These are phyloP conservation scores for Smittia sp. DNA, from an alignment of 2,888 invertebrate species.

Conservation along the genomic window DNA sequence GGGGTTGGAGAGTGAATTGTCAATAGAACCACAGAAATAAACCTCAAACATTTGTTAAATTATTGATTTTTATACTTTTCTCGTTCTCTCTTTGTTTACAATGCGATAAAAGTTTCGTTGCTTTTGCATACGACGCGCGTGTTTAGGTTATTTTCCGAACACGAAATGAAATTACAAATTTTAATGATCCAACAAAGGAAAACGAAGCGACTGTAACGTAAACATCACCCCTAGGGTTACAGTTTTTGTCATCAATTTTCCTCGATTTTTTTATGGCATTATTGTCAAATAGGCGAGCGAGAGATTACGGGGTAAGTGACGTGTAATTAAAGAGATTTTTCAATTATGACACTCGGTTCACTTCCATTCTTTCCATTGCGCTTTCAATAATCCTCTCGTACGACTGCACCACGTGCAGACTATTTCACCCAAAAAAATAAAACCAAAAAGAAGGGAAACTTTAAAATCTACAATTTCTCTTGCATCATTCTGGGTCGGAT, in stretches of 20 bases:
- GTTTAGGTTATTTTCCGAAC: background rate
- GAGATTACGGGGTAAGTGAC: constrained; percentile 37
- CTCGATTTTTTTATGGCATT: constrained; percentile 2
- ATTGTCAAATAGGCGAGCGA: background rate
- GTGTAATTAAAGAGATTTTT: constrained; percentile 41
- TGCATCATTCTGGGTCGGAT: background rate
- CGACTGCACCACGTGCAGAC: background rate
- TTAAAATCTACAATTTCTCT: background rate
- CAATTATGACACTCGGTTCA: constrained; percentile 33
- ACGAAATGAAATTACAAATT: constrained; percentile 17
- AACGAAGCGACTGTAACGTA: background rate
- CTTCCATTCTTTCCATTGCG: background rate
- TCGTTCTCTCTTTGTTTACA: constrained; percentile 21
- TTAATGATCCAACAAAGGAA: constrained; percentile 22
- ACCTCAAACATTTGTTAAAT: constrained; percentile 37
- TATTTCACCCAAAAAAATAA: background rate
- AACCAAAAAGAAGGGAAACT: constrained; percentile 4
- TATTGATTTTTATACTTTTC: constrained; percentile 35
- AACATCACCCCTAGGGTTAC: background rate
- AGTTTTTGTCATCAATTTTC: constrained; percentile 22
- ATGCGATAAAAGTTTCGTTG: constrained; percentile 23
- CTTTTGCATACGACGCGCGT: background rate
- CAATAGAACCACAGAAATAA: constrained; percentile 28
- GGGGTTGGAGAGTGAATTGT: constrained; percentile 21
- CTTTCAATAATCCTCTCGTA: background rate